Evolutionary conservation across 2,113 vertebrate species (phyloP).

Genomic region (Microcebus tavaratra): DNA sequence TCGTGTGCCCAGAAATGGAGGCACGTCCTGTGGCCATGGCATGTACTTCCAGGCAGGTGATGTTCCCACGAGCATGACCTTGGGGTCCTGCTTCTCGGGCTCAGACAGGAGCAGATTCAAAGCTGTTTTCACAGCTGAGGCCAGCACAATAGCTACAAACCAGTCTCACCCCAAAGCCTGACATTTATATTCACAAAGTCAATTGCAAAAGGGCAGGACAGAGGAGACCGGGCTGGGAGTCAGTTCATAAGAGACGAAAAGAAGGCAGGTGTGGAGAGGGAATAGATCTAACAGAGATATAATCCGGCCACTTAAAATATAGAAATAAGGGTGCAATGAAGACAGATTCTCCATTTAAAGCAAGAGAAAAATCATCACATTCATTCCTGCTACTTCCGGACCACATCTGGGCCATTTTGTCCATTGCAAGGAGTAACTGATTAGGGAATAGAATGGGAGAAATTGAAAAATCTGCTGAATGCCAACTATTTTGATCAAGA

Average conservation of each 20-base stretch:
- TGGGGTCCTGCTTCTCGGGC: neutral
- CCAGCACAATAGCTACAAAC: neutral
- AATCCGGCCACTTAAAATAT: neutral
- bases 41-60: neutral
- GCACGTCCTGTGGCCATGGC: neutral
- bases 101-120: neutral
- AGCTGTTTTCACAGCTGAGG: neutral
- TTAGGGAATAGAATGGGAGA: neutral
- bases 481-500: neutral
- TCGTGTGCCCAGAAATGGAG: neutral
- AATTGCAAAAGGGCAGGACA: neutral
- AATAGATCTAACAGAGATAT: neutral
- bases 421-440: neutral
- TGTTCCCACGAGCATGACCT: neutral
- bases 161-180: neutral
- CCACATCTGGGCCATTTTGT: neutral
- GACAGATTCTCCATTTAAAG: neutral
- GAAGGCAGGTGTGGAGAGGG: accelerated
- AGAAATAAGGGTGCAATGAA: neutral
- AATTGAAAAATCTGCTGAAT: neutral
- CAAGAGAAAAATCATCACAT: neutral
- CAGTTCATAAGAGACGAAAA: neutral
- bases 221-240: neutral
- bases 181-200: neutral
- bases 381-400: neutral